Base-by-base conservation (phyloP, 2,888 invertebrate genomes). In the Tigriopus californicus region DNA sequence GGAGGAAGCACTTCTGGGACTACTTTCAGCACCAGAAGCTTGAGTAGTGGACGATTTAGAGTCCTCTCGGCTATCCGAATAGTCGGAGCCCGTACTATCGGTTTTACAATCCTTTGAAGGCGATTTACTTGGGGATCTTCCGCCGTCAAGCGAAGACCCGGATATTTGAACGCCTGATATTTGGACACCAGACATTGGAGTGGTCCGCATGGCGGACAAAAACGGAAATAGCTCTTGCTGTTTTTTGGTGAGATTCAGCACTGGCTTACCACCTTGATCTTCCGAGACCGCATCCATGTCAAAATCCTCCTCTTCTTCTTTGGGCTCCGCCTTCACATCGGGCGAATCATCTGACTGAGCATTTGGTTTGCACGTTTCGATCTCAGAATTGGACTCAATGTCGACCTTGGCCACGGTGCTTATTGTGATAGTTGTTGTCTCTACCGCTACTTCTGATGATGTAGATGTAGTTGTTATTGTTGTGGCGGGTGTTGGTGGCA, bases 201-300 rank as follows among this genome's bases (percentile, higher is more conserved):
- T 40, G 10, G 52, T 52, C 10, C 54, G 40, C 18, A 54, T 54
- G 6, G 41, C 54, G 41, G 54, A 25, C 12, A 54, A 41, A 18
- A 41, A 41, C 8, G 54, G 54, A 22, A 54, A 54, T 6, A 54
- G 13, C 40, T 54, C 54, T 10, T 54, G 24, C 18, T 54, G 54
- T 41, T 41, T 54, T 18, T 54, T 41, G 18, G 54, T 41, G 25
- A 52, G 33, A 11, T 52, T 24, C 33, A 54, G 41, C 40, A 54
- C 41, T 13, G 54, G 54, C 41, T 41, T 54, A 2, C 40, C 54
- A 13, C 33, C 33, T 33, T 33, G 33, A 33, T 33, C 33, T 33
- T 33, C 33, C 3, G 33, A 33, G 33, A 15, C 52, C 18, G 24
- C 13, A 22, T 18, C 20, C 22, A 33, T 52, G 13, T 52, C 33